A percentile compares a stretch with the other conserved stretches of the same genome.
phyloP scores from a whole-genome alignment of 2,113 vertebrate species.

The Amblyornis subalaris region DNA sequence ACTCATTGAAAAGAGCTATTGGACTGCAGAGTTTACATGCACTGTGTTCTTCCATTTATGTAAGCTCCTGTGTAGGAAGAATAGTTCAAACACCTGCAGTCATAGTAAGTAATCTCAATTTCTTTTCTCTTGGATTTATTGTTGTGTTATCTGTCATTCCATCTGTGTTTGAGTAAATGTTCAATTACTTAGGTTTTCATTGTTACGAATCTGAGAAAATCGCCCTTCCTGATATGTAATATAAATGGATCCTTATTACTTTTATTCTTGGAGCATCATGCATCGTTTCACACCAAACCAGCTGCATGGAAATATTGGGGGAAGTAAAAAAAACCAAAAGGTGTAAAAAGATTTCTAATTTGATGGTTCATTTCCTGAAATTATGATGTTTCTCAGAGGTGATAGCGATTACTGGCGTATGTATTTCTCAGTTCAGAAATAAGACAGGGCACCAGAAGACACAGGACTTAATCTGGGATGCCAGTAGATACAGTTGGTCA shows the following conservation, averaged over 20 bases:
- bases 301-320: not conserved
- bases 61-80: not conserved
- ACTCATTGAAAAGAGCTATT: not conserved
- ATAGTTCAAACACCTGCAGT: not conserved
- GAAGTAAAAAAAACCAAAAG: not conserved
- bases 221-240: not conserved
- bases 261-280: conserved; percentile 10
- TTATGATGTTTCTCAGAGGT: conserved; percentile 14
- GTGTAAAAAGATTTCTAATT: not conserved
- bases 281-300: conserved; percentile 36
- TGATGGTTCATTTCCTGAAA: conserved; percentile 52
- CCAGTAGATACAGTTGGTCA: not conserved
- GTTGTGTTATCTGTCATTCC: not conserved
- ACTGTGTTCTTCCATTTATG: not conserved
- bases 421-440: conserved; percentile 11
- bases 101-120: not conserved
- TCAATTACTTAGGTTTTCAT: conserved; percentile 20
- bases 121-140: not conserved
- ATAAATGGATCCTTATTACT: conserved; percentile 7
- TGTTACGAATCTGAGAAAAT: conserved; percentile 22
- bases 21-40: not conserved
- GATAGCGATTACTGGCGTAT: conserved; percentile 10
- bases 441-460: not conserved
- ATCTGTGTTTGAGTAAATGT: not conserved
- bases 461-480: not conserved